A percentile compares a stretch with the other conserved stretches of the same genome.
Evolutionary conservation across 2,113 vertebrate genomes (phyloP).

Genomic region (Nothoprocta pentlandii): DNA sequence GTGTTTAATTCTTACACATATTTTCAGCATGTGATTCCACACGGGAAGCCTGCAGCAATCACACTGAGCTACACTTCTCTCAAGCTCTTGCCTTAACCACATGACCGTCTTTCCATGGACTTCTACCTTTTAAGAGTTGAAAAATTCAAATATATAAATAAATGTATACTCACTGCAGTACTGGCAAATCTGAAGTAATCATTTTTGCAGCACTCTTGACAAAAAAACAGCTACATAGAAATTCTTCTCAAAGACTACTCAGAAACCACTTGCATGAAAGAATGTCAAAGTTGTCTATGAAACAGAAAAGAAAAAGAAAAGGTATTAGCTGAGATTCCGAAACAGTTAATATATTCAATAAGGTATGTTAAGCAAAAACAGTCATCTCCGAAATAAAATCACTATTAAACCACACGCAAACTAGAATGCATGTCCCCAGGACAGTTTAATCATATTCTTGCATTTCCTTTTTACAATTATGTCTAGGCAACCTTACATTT

Average conservation of each 20-base stretch:
- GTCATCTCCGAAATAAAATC: neutral
- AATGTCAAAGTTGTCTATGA: constrained; percentile 63
- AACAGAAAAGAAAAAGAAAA: constrained; percentile 10
- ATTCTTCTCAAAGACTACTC: constrained; percentile 58
- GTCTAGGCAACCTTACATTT: neutral
- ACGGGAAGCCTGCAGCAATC: neutral
- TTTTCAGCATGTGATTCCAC: neutral
- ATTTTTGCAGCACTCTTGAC: constrained; percentile 81
- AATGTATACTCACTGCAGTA: constrained; percentile 90
- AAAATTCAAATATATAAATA: neutral
- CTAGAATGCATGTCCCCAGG: neutral
- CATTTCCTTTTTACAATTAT: neutral
- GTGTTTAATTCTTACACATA: neutral
- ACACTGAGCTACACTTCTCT: neutral
- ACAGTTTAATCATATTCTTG: neutral
- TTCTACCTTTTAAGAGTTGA: neutral
- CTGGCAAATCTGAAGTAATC: constrained; percentile 97
- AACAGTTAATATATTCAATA: neutral
- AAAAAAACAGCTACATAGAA: constrained; percentile 73
- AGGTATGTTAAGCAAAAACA: neutral
- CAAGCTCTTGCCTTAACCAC: neutral
- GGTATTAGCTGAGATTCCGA: neutral
- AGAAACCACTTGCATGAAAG: constrained; percentile 56
- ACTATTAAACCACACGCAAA: neutral
- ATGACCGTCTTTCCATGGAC: neutral